Evolutionary conservation across 2,113 vertebrate genomes (phyloP).

Genomic region (Plotosus lineatus): DNA sequence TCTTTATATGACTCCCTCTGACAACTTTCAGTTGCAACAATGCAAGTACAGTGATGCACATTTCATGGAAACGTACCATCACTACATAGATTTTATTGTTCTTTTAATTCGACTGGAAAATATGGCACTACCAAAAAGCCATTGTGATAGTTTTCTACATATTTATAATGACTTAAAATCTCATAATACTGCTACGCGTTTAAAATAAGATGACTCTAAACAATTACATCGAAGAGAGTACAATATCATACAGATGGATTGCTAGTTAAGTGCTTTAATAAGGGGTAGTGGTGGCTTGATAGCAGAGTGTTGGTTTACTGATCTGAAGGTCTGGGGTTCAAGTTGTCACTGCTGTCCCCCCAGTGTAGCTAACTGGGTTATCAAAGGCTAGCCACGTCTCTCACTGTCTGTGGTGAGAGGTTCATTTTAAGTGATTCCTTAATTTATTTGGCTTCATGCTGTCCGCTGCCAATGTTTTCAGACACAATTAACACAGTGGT

Average conservation of each 20-base stretch:
- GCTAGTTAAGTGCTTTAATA: no score
- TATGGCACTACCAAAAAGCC: not conserved
- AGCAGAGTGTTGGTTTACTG: no score
- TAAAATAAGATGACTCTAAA: not conserved
- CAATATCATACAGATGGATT: not conserved
- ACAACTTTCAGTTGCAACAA: not conserved
- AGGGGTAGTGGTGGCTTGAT: no score
- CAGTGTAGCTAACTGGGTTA: no score
- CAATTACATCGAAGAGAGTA: not conserved
- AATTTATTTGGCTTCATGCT: no score
- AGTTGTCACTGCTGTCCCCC: no score
- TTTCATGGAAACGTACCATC: not conserved
- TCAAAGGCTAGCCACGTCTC: no score
- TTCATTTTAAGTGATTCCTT: no score
- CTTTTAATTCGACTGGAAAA: not conserved
- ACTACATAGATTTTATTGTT: not conserved
- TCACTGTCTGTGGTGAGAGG: no score
- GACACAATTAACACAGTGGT: no score
- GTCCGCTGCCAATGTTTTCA: no score
- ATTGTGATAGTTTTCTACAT: not conserved
- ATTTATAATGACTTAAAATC: not conserved
- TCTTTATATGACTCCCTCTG: not conserved
- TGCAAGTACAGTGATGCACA: not conserved
- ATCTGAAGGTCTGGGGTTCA: no score
- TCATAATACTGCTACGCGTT: not conserved